A percentile compares a stretch with the other conserved stretches of the same genome.
Evolutionary conservation across 2,113 vertebrate species (phyloP).

Genomic region (Gorilla gorilla): DNA sequence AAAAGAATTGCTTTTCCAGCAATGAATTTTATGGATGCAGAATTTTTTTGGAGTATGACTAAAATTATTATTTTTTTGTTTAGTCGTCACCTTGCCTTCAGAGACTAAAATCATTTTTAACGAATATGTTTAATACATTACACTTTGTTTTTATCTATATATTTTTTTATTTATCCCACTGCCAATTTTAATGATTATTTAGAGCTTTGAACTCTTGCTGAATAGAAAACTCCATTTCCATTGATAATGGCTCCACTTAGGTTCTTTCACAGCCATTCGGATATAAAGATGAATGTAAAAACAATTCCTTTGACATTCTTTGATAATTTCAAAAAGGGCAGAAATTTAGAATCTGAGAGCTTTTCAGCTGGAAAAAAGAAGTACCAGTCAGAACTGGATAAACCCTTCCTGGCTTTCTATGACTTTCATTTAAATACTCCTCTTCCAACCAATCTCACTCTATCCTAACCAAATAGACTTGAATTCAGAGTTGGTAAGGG

Average conservation of each 20-base stretch:
- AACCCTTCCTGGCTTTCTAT: background rate
- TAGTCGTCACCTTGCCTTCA: too few relatives aligned
- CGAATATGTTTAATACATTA: background rate
- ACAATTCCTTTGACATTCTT: constrained; percentile 54
- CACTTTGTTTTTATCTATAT: background rate
- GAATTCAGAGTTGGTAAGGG: background rate
- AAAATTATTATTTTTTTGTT: background rate
- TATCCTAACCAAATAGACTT: background rate
- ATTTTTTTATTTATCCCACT: background rate
- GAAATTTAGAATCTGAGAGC: constrained; percentile 41
- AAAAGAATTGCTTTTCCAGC: background rate
- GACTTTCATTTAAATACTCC: constrained; percentile 3
- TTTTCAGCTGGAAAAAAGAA: background rate
- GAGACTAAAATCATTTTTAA: background rate
- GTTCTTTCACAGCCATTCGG: constrained; percentile 1
- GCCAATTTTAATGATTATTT: background rate
- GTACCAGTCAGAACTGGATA: background rate
- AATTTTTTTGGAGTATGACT: background rate
- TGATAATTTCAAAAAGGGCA: constrained; percentile 53
- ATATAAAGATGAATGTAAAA: constrained; percentile 27
- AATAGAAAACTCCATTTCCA: constrained; percentile 8
- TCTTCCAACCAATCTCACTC: background rate
- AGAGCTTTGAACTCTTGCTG: background rate
- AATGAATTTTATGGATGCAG: background rate
- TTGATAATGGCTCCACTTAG: background rate